These are phyloP conservation scores for Graphium colonna DNA, from an alignment of 2,888 invertebrate genomes.

Conservation along the genomic window DNA sequence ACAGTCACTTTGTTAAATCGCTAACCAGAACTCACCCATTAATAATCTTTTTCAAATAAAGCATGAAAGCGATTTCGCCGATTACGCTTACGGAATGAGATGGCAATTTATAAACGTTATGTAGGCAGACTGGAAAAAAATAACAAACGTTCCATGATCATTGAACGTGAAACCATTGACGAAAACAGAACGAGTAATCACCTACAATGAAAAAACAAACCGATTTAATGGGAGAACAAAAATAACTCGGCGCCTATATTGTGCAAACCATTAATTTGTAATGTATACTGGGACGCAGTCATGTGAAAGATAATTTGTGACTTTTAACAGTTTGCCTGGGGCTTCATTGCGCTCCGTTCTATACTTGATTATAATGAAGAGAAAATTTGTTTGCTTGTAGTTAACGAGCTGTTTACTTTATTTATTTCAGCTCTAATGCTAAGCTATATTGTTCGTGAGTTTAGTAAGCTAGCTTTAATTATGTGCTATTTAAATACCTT, in stretches of 20 bases:
- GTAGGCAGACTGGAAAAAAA: constrained; percentile 9
- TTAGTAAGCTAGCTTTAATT: too few relatives aligned
- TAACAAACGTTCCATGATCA: constrained; percentile 4
- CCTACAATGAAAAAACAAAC: constrained; percentile 40
- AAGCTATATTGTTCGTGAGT: too few relatives aligned
- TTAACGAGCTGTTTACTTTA: not conserved
- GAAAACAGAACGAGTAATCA: constrained; percentile 21
- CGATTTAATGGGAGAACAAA: constrained; percentile 47
- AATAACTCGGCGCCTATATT: constrained; percentile 51
- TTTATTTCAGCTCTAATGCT: too few relatives aligned
- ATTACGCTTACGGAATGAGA: constrained; percentile 1
- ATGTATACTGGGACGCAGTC: constrained; percentile 45
- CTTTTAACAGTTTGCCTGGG: constrained; percentile 24
- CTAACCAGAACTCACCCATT: too few relatives aligned
- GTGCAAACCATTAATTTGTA: constrained; percentile 53
- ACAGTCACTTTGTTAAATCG: too few relatives aligned
- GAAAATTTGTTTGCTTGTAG: constrained; percentile 10
- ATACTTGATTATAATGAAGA: constrained; percentile 31
- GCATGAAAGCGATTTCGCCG: not conserved
- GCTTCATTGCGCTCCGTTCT: constrained; percentile 5
- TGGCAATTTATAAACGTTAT: constrained; percentile 6
- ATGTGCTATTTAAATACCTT: too few relatives aligned
- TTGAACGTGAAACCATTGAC: constrained; percentile 15
- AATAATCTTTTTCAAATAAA: too few relatives aligned
- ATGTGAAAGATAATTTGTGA: constrained; percentile 42